Conservation (phyloP, 1,140 invertebrate species). For the Papilio dardanus region DNA sequence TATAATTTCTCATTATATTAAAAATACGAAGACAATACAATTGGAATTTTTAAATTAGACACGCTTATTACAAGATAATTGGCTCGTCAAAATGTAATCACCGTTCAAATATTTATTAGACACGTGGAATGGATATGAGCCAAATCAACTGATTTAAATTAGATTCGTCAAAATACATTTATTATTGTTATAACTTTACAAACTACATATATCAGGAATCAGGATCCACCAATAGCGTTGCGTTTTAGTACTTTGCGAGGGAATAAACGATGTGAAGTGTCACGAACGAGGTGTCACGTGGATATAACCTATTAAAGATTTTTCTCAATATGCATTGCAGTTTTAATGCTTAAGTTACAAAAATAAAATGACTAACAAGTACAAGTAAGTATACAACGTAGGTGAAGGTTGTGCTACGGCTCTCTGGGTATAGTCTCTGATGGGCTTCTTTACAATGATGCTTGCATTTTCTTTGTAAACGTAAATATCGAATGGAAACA, state of each 20-base stretch:
- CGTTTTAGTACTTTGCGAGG: no score
- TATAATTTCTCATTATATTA: background rate
- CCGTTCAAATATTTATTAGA: background rate
- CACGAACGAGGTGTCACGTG: no score
- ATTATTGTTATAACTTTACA: background rate
- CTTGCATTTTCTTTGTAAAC: slow-evolving; percentile 7
- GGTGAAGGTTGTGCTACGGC: no score
- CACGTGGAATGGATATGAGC: slow-evolving; percentile 9
- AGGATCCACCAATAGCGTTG: no score
- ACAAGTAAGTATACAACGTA: no score
- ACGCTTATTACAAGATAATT: slow-evolving; percentile 4
- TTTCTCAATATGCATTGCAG: background rate
- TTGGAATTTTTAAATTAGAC: background rate
- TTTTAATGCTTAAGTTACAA: background rate
- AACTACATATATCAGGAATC: no score
- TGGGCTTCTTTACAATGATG: background rate
- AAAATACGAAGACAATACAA: no score
- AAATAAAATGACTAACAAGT: background rate
- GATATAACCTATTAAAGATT: no score
- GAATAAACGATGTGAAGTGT: no score
- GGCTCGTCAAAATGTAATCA: background rate
- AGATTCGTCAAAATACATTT: background rate
- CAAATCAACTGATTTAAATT: background rate
- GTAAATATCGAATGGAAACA: background rate
- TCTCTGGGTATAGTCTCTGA: no score